These are phyloP conservation scores for Perodicticus potto DNA, from an alignment of 2,797 vertebrate genomes.

Conservation along the genomic window DNA sequence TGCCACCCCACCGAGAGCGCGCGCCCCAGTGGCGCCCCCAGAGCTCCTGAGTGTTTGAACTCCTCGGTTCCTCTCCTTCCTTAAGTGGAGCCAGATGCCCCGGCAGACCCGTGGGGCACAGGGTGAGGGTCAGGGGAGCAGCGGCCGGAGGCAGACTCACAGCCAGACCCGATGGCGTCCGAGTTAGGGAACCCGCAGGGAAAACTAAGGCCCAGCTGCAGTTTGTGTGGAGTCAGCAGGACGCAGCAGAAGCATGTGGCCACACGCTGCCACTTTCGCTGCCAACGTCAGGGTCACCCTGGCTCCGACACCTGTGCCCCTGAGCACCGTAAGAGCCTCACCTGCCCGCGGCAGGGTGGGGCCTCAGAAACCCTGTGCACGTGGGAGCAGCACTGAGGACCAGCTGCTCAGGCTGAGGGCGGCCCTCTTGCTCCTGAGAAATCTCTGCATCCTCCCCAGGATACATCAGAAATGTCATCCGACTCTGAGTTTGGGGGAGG, in stretches of 20 bases:
- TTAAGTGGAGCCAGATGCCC: neutral
- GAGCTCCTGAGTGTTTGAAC: too few relatives aligned
- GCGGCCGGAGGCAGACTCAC: neutral
- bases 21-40: too few relatives aligned
- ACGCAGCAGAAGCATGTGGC: neutral
- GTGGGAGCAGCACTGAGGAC: too few relatives aligned
- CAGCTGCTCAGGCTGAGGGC: neutral
- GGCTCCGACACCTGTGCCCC: neutral
- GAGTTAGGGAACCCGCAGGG: rapidly evolving
- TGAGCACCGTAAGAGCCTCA: neutral
- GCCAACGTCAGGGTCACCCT: neutral
- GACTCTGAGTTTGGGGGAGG: neutral
- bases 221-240: neutral
- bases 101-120: neutral
- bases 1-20: neutral
- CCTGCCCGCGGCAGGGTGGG: neutral
- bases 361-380: neutral
- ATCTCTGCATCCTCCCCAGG: neutral
- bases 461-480: neutral
- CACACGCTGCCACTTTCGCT: neutral
- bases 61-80: neutral
- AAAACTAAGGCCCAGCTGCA: neutral
- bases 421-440: neutral
- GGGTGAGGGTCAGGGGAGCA: neutral
- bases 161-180: neutral